Percentiles rank a stretch among this genome's conserved stretches.
These are phyloP conservation scores for Oligia fasciuncula DNA, from an alignment of 2,888 invertebrate genomes.

Conservation along the genomic window DNA sequence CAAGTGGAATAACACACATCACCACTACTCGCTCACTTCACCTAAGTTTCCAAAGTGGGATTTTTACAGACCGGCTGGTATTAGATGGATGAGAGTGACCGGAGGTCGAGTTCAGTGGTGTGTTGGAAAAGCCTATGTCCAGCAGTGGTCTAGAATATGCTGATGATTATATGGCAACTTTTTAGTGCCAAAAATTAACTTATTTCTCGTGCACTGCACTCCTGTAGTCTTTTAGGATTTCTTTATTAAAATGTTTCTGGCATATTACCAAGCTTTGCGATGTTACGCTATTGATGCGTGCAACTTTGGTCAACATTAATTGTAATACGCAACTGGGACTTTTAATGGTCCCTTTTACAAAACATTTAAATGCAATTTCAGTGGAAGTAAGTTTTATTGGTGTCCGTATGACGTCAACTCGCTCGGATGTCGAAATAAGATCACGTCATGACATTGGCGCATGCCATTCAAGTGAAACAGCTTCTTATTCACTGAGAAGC, in stretches of 20 bases:
- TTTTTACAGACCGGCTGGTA: not conserved
- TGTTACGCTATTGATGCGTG: not conserved
- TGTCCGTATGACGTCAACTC: constrained; percentile 42
- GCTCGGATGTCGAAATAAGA: constrained; percentile 28
- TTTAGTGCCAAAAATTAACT: not conserved
- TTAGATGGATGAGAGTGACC: not conserved
- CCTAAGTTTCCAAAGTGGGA: too few species aligned
- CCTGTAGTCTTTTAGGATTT: not conserved
- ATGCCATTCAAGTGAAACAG: constrained; percentile 37
- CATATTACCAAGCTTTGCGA: constrained; percentile 8
- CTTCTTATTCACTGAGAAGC: constrained; percentile 12
- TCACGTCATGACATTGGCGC: constrained; percentile 37
- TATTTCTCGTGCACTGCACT: not conserved
- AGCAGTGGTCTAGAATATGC: not conserved
- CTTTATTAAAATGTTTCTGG: constrained; percentile 6
- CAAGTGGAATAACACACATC: too few species aligned
- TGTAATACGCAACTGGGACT: not conserved
- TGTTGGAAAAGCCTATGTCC: not conserved
- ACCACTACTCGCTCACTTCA: too few species aligned
- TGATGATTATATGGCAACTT: not conserved
- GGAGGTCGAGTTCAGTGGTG: too few species aligned
- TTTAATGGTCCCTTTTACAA: constrained; percentile 17
- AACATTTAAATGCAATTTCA: constrained; percentile 1
- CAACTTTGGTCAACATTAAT: not conserved
- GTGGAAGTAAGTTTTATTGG: constrained; percentile 35